A percentile compares a stretch with the other conserved stretches of the same genome.
phyloP scores from a whole-genome alignment of 2,888 invertebrate genomes.

The Autographa gamma region DNA sequence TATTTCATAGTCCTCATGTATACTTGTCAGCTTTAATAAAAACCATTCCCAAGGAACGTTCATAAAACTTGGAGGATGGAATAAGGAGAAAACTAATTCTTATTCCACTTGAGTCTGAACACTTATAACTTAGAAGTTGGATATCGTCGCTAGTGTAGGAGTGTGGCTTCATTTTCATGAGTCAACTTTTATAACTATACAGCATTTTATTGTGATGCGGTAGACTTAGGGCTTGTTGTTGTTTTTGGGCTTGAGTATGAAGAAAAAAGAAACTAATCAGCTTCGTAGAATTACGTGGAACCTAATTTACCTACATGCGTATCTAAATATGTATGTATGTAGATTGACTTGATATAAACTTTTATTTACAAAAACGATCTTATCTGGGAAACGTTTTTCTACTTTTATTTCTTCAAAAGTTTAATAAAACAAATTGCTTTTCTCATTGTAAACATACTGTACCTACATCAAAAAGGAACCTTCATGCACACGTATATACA shows the following conservation, averaged over 20 bases:
- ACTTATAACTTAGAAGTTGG: constrained; percentile 64
- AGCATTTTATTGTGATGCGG: not conserved
- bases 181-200: constrained; percentile 18
- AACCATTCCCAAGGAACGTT: constrained; percentile 42
- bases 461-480: not conserved
- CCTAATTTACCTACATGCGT: too few relatives aligned
- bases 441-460: not conserved
- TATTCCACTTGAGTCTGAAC: constrained; percentile 59
- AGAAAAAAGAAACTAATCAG: too few relatives aligned
- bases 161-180: constrained; percentile 38
- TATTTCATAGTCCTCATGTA: constrained; percentile 41
- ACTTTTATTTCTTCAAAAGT: too few relatives aligned
- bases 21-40: constrained; percentile 48
- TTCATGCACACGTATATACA: not conserved
- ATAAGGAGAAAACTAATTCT: constrained; percentile 59
- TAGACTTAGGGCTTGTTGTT: not conserved
- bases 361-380: too few relatives aligned
- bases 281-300: too few relatives aligned
- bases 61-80: constrained; percentile 47
- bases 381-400: too few relatives aligned
- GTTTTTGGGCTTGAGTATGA: not conserved
- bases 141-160: constrained; percentile 46
- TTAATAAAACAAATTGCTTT: too few relatives aligned
- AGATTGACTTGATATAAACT: too few relatives aligned
- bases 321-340: too few relatives aligned